Conservation (phyloP, 2,888 invertebrate genomes). For the Gandaritis pyraliata region DNA sequence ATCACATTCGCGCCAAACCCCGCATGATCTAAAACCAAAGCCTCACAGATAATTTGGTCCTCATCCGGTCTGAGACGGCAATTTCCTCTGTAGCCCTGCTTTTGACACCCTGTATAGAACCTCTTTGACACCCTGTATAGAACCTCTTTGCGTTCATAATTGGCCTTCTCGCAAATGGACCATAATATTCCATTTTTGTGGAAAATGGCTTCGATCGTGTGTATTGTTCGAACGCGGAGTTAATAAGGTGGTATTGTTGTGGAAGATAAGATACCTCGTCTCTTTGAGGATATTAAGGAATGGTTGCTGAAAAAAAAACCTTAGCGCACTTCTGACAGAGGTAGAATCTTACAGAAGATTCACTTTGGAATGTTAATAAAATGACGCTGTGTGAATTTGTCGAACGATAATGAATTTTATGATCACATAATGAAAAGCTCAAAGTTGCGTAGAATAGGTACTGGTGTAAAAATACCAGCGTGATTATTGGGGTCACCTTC, state of each 20-base stretch:
- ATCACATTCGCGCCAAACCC: constrained; percentile 12
- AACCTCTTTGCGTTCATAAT: constrained; percentile 51
- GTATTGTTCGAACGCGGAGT: constrained; percentile 30
- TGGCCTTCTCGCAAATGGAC: constrained; percentile 46
- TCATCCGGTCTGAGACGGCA: constrained; percentile 65
- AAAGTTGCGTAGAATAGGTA: too few relatives aligned
- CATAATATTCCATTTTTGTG: constrained; percentile 46
- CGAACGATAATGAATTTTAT: too few relatives aligned
- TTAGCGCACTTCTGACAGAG: too few relatives aligned
- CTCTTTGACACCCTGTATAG: constrained; percentile 52
- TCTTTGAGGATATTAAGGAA: too few relatives aligned
- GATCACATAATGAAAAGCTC: too few relatives aligned
- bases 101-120: constrained; percentile 56
- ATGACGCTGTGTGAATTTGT: too few relatives aligned
- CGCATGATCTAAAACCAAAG: constrained; percentile 41
- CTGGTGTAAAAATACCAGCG: too few relatives aligned
- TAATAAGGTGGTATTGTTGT: constrained; percentile 36
- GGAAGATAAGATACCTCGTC: neutral
- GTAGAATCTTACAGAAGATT: too few relatives aligned
- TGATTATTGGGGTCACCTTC: too few relatives aligned
- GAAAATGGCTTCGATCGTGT: constrained; percentile 35
- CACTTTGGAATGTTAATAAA: too few relatives aligned
- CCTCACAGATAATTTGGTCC: constrained; percentile 55
- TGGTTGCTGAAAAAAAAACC: too few relatives aligned
- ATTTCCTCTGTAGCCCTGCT: constrained; percentile 65